phyloP scores from a whole-genome alignment of 2,113 vertebrate genomes.

The Meleagris gallopavo region DNA sequence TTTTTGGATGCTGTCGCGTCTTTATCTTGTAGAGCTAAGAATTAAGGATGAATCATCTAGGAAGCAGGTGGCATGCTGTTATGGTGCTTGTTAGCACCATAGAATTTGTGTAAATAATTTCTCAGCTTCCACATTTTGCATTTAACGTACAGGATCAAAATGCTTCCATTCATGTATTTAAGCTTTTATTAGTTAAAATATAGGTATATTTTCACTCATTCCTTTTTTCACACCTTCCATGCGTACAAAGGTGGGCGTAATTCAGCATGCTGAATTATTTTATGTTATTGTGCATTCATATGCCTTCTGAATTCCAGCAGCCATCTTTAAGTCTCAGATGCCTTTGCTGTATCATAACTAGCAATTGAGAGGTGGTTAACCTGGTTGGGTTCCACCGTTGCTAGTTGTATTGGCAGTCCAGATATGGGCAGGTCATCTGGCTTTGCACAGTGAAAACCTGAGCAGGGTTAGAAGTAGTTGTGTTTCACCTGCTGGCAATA shows the following conservation, averaged over 20 bases:
- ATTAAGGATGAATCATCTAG: background rate
- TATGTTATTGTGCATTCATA: background rate
- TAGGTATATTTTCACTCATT: background rate
- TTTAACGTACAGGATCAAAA: background rate
- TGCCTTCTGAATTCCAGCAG: background rate
- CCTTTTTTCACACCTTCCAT: background rate
- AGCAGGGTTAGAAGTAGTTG: background rate
- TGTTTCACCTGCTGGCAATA: background rate
- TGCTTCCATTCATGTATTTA: background rate
- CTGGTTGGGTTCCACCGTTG: background rate
- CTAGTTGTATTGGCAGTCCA: background rate
- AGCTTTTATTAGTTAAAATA: background rate
- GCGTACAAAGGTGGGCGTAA: accelerated
- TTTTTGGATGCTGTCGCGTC: background rate
- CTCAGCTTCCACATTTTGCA: background rate
- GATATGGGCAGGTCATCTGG: background rate
- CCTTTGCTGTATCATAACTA: background rate
- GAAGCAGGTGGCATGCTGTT: background rate
- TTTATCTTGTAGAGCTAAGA: background rate
- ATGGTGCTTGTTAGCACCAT: background rate
- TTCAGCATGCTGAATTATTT: background rate
- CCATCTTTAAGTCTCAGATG: background rate
- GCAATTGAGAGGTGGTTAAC: background rate
- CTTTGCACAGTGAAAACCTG: background rate
- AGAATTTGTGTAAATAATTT: background rate